Percentiles rank a stretch among this genome's conserved stretches.
These are phyloP conservation scores for Latrodectus geometricus DNA, from an alignment of 1,140 invertebrate species.

Conservation along the genomic window DNA sequence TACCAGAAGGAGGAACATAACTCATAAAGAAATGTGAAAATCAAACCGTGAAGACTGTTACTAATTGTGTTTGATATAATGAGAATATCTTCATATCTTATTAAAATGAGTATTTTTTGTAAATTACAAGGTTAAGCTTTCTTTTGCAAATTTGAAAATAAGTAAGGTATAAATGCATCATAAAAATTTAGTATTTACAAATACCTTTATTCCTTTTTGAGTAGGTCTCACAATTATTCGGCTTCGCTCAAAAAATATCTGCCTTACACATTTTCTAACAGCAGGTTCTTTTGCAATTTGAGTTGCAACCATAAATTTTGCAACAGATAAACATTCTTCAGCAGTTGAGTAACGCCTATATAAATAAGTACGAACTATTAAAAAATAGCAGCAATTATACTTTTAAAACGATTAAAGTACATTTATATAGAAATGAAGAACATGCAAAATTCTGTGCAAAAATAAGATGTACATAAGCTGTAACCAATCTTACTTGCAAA, in stretches of 20 bases:
- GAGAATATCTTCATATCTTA: no score
- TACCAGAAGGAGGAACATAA: no score
- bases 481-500: slow-evolving; percentile 63
- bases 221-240: slow-evolving; percentile 87
- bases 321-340: slow-evolving; percentile 88
- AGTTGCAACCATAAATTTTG: slow-evolving; percentile 92
- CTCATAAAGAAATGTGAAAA: no score
- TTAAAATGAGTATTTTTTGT: neutral
- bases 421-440: neutral
- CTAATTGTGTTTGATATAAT: no score
- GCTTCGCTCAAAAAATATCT: slow-evolving; percentile 91
- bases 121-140: neutral
- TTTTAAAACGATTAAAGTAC: neutral
- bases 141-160: neutral
- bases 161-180: neutral
- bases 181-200: neutral
- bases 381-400: neutral
- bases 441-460: neutral
- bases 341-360: slow-evolving; percentile 73
- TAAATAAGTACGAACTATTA: slow-evolving; percentile 20
- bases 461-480: neutral
- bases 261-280: slow-evolving; percentile 85
- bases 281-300: slow-evolving; percentile 93
- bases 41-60: no score
- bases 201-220: slow-evolving; percentile 85